These are phyloP conservation scores for Pseudomyrmex pallidus DNA, from an alignment of 1,140 invertebrate genomes.

Conservation along the genomic window DNA sequence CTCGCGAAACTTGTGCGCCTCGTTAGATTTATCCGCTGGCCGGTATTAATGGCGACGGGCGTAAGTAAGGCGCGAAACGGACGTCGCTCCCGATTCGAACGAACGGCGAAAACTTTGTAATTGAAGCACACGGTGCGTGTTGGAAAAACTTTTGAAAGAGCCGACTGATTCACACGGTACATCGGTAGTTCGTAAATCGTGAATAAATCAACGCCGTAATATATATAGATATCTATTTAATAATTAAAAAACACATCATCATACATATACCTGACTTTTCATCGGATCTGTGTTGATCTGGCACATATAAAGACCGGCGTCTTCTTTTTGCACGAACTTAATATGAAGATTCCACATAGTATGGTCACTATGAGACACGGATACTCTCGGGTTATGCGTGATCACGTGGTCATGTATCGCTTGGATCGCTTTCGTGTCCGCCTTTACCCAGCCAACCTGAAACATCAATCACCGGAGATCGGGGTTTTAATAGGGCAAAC, in stretches of 20 bases:
- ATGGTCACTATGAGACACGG: conserved; percentile 92
- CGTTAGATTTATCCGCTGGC: conserved; percentile 50
- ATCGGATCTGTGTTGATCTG: conserved; percentile 94
- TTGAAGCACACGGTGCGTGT: conserved; percentile 4
- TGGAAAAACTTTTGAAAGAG: conserved; percentile 14
- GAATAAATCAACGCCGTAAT: not conserved
- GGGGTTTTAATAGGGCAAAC: conserved; percentile 28
- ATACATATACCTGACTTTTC: conserved; percentile 90
- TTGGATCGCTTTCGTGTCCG: conserved; percentile 93
- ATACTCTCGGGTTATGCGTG: conserved; percentile 93
- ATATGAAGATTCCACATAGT: conserved; percentile 94
- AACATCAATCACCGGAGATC: conserved; percentile 54
- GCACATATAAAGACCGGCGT: conserved; percentile 94
- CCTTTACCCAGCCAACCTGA: conserved; percentile 95
- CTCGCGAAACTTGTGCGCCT: conserved; percentile 44
- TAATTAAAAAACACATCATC: not conserved
- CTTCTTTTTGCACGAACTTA: conserved; percentile 91
- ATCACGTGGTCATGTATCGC: conserved; percentile 96
- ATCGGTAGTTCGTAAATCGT: not conserved
- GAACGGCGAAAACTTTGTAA: conserved; percentile 43
- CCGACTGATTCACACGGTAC: conserved; percentile 1
- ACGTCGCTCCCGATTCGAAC: conserved; percentile 20
- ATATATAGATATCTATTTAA: not conserved
- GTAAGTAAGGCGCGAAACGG: conserved; percentile 7
- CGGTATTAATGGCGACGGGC: conserved; percentile 26